phyloP scores from a whole-genome alignment of 2,797 vertebrate species.

The Premnoplex brunnescens region DNA sequence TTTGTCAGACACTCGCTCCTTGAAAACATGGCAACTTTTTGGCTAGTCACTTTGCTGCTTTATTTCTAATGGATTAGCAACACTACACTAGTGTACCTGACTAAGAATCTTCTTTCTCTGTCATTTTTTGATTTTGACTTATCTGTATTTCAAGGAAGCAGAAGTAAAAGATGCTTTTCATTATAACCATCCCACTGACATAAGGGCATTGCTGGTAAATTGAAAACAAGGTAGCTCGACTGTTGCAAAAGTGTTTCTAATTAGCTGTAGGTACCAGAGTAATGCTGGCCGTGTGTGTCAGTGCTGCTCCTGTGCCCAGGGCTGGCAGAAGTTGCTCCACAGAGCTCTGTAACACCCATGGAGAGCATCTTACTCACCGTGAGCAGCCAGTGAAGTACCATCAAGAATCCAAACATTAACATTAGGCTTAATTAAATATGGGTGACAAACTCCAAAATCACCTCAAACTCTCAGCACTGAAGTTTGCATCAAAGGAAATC shows the following conservation, averaged over 20 bases:
- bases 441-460: background rate
- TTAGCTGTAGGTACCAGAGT: background rate
- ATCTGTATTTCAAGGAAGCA: background rate
- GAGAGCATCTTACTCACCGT: background rate
- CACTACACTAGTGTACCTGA: background rate
- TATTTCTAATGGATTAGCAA: background rate
- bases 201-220: background rate
- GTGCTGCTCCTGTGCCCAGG: background rate
- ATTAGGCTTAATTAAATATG: background rate
- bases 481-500: background rate
- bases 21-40: background rate
- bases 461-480: background rate
- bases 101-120: background rate
- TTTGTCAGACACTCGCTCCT: background rate
- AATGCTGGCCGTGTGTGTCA: background rate
- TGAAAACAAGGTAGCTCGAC: background rate
- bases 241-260: background rate
- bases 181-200: background rate
- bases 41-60: background rate
- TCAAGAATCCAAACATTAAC: background rate
- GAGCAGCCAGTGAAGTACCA: background rate
- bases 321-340: background rate
- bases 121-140: background rate
- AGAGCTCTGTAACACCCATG: background rate
- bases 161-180: background rate